phyloP scores from a whole-genome alignment of 2,113 vertebrate species.

The Silurus asotus region DNA sequence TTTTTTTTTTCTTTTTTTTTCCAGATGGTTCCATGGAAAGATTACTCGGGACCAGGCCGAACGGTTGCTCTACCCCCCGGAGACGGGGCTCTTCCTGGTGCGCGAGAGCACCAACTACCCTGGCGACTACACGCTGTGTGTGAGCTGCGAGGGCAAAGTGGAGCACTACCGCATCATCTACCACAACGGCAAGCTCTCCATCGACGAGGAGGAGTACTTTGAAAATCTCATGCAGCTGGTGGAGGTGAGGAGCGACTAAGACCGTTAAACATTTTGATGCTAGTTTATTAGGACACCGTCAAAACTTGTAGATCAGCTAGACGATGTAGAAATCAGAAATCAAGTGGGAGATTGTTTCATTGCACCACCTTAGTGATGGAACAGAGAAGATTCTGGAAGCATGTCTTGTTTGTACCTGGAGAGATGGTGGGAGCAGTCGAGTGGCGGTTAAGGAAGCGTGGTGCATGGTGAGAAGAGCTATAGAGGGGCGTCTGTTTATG shows the following conservation, averaged over 20 bases:
- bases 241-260: slow-evolving; percentile 76
- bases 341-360: too few relatives aligned
- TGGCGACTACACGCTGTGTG: slow-evolving; percentile 95
- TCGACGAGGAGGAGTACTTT: slow-evolving; percentile 91
- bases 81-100: slow-evolving; percentile 91
- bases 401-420: too few relatives aligned
- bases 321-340: too few relatives aligned
- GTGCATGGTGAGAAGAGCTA: too few relatives aligned
- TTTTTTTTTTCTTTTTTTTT: neutral
- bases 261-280: too few relatives aligned
- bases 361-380: too few relatives aligned
- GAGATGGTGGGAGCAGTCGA: too few relatives aligned
- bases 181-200: slow-evolving; percentile 88
- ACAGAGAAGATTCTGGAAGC: too few relatives aligned
- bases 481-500: too few relatives aligned
- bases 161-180: slow-evolving; percentile 98
- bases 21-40: slow-evolving; percentile 97
- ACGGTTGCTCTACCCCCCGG: slow-evolving; percentile 81
- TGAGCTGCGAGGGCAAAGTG: slow-evolving; percentile 95
- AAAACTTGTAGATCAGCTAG: too few relatives aligned
- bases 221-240: slow-evolving; percentile 98
- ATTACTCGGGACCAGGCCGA: slow-evolving; percentile 92
- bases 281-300: too few relatives aligned
- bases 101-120: slow-evolving; percentile 98
- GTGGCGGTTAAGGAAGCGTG: too few relatives aligned